These are phyloP conservation scores for Aegithalos caudatus DNA, from an alignment of 2,113 vertebrate species.

Conservation along the genomic window DNA sequence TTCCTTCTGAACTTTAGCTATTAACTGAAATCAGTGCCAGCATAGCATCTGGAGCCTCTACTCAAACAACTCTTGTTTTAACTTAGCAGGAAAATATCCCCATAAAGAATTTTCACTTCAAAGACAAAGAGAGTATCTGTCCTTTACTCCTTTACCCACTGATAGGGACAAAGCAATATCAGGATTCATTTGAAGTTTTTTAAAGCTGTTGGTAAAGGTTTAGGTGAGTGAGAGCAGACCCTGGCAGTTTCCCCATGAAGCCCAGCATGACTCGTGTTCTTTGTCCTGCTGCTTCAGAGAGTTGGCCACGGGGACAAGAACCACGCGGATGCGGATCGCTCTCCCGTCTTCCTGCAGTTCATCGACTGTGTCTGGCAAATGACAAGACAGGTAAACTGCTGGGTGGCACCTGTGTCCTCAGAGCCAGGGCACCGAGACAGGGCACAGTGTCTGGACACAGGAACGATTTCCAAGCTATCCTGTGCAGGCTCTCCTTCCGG, in stretches of 20 bases:
- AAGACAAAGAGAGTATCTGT: background rate
- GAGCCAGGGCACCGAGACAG: background rate
- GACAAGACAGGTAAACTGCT: slow-evolving; percentile 87
- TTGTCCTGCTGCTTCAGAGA: slow-evolving; percentile 74
- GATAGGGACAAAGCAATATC: background rate
- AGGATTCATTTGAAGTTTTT: background rate
- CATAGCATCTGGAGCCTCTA: slow-evolving; percentile 11
- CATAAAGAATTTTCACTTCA: slow-evolving; percentile 50
- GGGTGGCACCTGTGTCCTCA: background rate
- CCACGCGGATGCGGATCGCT: slow-evolving; percentile 92
- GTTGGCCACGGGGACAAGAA: slow-evolving; percentile 96
- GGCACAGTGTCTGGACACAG: background rate
- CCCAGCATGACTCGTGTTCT: accelerated
- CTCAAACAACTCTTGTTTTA: slow-evolving; percentile 31
- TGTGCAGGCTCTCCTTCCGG: background rate
- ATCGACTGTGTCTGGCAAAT: slow-evolving; percentile 98
- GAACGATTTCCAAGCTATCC: background rate
- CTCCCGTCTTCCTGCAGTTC: slow-evolving; percentile 96
- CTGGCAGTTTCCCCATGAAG: background rate
- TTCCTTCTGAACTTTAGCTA: slow-evolving; percentile 29
- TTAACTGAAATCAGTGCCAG: slow-evolving; percentile 46
- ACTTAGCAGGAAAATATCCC: slow-evolving; percentile 9
- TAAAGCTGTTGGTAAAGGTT: background rate
- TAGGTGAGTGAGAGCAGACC: background rate
- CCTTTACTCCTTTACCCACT: background rate